phyloP scores from a whole-genome alignment of 2,888 invertebrate genomes.

The Trachelus tabidus region DNA sequence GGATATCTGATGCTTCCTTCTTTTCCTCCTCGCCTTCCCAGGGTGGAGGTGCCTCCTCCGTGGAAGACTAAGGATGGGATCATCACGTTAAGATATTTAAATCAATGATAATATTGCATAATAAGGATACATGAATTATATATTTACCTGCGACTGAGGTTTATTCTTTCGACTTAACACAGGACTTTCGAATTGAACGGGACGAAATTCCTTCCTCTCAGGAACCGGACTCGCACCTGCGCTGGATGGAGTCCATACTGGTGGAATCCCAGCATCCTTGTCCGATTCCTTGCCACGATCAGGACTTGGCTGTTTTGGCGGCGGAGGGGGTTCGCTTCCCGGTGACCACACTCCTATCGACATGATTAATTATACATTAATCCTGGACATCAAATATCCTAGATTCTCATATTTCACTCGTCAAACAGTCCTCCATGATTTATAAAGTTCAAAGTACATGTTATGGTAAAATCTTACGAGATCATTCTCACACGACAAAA shows the following conservation, averaged over 20 bases:
- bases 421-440: not conserved
- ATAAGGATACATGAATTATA: not conserved
- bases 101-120: not conserved
- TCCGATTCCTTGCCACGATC: conserved; percentile 68
- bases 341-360: conserved; percentile 74
- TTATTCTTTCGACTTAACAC: conserved; percentile 70
- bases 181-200: conserved; percentile 81
- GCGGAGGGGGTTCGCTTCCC: conserved; percentile 62
- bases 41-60: conserved; percentile 18
- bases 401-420: not conserved
- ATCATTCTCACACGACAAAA: not conserved
- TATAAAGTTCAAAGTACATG: not conserved
- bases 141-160: conserved; percentile 54
- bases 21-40: conserved; percentile 41
- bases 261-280: conserved; percentile 72
- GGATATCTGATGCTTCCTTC: conserved; percentile 37
- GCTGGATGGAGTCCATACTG: conserved; percentile 83
- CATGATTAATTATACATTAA: conserved; percentile 13
- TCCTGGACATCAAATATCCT: not conserved
- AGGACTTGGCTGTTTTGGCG: conserved; percentile 63
- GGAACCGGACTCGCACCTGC: conserved; percentile 79
- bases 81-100: not conserved
- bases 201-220: conserved; percentile 82
- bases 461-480: not conserved
- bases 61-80: conserved; percentile 10